Conservation (phyloP, 2,113 vertebrate species). For the Gnathonemus longibarbis region DNA sequence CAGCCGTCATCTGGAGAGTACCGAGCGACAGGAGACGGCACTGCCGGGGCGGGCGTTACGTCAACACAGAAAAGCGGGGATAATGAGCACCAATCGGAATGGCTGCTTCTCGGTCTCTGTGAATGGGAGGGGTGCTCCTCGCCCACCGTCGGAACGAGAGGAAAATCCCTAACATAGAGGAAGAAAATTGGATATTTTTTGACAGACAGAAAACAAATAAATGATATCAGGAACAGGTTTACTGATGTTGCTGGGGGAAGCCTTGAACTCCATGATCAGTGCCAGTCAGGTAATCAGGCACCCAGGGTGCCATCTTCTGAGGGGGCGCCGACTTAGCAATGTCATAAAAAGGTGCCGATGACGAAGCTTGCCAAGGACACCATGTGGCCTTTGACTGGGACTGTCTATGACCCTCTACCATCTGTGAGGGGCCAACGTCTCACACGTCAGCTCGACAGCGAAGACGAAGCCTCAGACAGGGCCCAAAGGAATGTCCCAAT, state of each 20-base stretch:
- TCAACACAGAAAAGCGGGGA: background rate
- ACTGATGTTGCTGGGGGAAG: conserved; percentile 75
- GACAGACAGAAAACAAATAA: background rate
- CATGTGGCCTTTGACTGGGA: conserved; percentile 42
- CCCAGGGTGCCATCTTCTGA: background rate
- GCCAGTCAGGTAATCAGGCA: background rate
- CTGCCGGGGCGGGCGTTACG: background rate
- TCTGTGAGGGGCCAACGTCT: conserved; percentile 88
- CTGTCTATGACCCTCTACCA: conserved; percentile 70
- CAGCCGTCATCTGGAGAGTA: background rate
- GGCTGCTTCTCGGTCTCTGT: background rate
- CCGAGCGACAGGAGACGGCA: background rate
- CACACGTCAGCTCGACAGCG: conserved; percentile 89
- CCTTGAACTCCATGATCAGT: conserved; percentile 40
- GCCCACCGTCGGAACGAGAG: background rate
- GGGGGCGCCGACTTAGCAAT: background rate
- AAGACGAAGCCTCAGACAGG: conserved; percentile 81
- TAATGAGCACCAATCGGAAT: background rate
- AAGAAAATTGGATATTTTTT: background rate
- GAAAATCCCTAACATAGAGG: background rate
- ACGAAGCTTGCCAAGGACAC: conserved; percentile 14
- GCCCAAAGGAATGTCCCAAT: conserved; percentile 78
- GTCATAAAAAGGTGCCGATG: background rate
- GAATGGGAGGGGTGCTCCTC: background rate
- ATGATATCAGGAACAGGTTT: conserved; percentile 14